Conservation (phyloP, 2,888 invertebrate species). For the Glaucopsyche alexis region DNA sequence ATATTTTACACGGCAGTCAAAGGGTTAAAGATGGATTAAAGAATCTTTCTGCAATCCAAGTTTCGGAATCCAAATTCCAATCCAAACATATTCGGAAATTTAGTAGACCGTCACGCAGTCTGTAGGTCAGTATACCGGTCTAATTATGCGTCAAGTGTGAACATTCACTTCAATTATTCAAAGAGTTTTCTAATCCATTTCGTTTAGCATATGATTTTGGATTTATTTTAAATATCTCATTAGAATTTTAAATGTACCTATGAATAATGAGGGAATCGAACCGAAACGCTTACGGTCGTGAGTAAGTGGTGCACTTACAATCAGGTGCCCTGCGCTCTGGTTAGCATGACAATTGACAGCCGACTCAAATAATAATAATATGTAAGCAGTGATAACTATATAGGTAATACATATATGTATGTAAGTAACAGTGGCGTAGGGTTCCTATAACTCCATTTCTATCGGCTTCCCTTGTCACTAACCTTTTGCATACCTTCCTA, state of each 20-base stretch:
- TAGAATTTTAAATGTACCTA: neutral
- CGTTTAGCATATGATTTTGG: constrained; percentile 3
- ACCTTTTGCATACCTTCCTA: too few species aligned
- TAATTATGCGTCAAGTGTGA: neutral
- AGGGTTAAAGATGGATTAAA: neutral
- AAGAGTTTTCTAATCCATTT: constrained; percentile 17
- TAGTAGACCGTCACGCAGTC: neutral
- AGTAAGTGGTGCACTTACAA: neutral
- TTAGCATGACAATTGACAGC: neutral
- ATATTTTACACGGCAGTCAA: neutral
- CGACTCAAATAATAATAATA: neutral
- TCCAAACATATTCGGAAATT: neutral
- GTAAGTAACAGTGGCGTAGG: too few species aligned
- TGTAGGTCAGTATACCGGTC: neutral
- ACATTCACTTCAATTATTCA: neutral
- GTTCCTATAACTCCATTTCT: too few species aligned
- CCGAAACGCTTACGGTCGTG: neutral
- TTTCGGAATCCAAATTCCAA: too few species aligned
- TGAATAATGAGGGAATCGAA: neutral
- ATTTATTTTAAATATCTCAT: neutral
- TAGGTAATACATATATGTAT: too few species aligned
- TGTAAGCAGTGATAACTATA: too few species aligned
- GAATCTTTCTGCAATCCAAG: neutral
- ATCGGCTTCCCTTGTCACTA: too few species aligned
- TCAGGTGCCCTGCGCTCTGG: neutral